Evolutionary conservation across 2,797 vertebrate genomes (phyloP).

Genomic region (Geotrypetes seraphini): DNA sequence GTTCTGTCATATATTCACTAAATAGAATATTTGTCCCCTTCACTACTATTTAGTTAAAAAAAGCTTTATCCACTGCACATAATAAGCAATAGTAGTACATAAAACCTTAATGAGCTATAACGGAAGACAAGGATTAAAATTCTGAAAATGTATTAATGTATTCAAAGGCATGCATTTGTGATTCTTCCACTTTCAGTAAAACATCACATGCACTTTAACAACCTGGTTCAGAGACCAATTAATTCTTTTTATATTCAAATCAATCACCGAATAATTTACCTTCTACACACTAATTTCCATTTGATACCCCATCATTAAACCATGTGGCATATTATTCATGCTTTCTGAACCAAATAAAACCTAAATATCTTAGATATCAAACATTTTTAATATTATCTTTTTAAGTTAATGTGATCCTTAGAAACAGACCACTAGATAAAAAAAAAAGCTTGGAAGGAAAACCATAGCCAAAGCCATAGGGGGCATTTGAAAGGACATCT

Average conservation of each 20-base stretch:
- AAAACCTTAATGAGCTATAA: constrained; percentile 38
- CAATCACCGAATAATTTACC: constrained; percentile 59
- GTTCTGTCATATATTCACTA: not conserved
- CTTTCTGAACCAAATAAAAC: constrained; percentile 24
- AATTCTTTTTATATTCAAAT: constrained; percentile 73
- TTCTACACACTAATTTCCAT: constrained; percentile 38
- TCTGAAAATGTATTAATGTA: constrained; percentile 52
- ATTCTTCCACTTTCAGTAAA: constrained; percentile 59
- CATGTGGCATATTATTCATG: constrained; percentile 36
- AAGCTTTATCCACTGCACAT: constrained; percentile 9
- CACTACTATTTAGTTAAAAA: not conserved
- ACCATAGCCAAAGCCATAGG: no score
- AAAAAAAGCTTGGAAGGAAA: no score
- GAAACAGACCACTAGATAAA: no score
- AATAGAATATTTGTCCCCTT: not conserved
- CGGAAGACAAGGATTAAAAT: constrained; percentile 31
- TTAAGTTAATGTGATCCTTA: no score
- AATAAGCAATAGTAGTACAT: constrained; percentile 29
- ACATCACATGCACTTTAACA: constrained; percentile 73
- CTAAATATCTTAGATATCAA: constrained; percentile 12
- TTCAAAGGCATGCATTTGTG: constrained; percentile 51
- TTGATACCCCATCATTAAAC: constrained; percentile 30
- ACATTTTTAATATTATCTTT: no score
- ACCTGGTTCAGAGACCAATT: constrained; percentile 67
- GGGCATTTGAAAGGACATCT: no score